Conservation (phyloP, 2,888 invertebrate species). For the Psylliodes chrysocephalus region DNA sequence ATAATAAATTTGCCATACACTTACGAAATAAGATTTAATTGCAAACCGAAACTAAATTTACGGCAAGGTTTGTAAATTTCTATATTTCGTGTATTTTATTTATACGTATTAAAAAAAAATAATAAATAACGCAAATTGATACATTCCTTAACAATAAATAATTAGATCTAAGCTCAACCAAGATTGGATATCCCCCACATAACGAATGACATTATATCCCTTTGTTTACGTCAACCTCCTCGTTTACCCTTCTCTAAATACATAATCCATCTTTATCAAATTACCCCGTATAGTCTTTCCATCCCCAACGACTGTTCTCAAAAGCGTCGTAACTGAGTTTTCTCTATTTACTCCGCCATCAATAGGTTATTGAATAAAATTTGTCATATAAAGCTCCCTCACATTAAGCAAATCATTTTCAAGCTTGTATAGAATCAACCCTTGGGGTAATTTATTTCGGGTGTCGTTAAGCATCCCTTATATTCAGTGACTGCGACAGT, state of each 20-base stretch:
- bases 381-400: conserved; percentile 54
- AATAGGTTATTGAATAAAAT: conserved; percentile 54
- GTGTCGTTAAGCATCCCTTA: conserved; percentile 53
- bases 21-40: no score
- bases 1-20: no score
- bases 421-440: conserved; percentile 54
- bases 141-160: no score
- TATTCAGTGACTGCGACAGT: background rate
- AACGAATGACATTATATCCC: background rate
- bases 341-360: conserved; percentile 46
- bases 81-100: no score
- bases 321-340: conserved; percentile 38
- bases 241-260: conserved; percentile 24
- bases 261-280: conserved; percentile 40
- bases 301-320: conserved; percentile 15
- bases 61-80: no score
- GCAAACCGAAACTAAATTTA: no score
- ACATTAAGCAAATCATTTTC: conserved; percentile 57
- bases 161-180: no score
- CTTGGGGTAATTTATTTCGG: conserved; percentile 53
- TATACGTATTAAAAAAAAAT: no score
- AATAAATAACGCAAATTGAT: no score
- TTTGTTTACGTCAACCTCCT: conserved; percentile 31
- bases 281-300: conserved; percentile 35
- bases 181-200: background rate